A percentile compares a stretch with the other conserved stretches of the same genome.
These are phyloP conservation scores for Poecilia picta DNA, from an alignment of 2,797 vertebrate genomes.

Conservation along the genomic window DNA sequence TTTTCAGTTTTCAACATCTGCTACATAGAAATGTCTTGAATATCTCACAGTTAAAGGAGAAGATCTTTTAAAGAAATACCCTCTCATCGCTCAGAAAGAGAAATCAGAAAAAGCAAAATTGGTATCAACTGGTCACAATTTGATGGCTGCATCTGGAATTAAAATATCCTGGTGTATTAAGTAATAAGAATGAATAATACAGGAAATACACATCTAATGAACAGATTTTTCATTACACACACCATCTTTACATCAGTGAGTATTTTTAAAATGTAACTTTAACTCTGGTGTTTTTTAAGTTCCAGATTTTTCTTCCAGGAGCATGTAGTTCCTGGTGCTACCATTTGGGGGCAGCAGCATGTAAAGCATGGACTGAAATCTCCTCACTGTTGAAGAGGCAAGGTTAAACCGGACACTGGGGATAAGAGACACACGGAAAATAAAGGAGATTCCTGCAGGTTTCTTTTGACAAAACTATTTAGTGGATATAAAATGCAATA, in stretches of 20 bases:
- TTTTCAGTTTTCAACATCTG: neutral
- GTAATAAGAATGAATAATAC: neutral
- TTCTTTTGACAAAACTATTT: neutral
- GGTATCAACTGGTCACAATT: neutral
- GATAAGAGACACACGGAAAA: neutral
- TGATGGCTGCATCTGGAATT: neutral
- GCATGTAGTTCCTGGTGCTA: conserved; percentile 1
- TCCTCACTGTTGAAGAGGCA: conserved; percentile 29
- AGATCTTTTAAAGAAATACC: neutral
- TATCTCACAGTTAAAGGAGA: neutral
- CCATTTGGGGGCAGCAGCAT: conserved; percentile 56
- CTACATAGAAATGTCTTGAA: neutral
- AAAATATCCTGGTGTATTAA: neutral
- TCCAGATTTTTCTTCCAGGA: neutral
- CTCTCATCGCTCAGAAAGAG: neutral
- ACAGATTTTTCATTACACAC: neutral
- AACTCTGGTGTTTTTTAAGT: neutral
- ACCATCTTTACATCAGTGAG: neutral
- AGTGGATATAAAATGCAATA: neutral
- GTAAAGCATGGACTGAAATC: conserved; percentile 3
- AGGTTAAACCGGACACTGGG: conserved; percentile 63
- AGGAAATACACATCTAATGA: neutral
- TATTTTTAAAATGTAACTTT: neutral
- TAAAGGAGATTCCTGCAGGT: neutral
- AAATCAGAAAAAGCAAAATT: neutral